Percentiles rank a stretch among this genome's conserved stretches.
Evolutionary conservation across 2,888 invertebrate species (phyloP).

Genomic region (Ophion ellenae): DNA sequence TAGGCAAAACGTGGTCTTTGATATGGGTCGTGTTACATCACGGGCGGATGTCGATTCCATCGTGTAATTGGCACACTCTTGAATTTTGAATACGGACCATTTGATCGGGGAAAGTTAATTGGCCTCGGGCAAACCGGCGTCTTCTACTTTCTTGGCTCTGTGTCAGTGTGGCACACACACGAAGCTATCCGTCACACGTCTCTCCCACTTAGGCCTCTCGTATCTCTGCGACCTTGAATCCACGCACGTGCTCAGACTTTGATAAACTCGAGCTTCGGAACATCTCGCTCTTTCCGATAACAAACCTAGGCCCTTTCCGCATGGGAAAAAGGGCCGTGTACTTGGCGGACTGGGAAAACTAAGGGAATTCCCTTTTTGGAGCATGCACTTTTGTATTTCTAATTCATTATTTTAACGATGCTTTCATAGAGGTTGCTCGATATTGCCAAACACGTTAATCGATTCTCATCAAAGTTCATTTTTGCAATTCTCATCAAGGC

Average conservation of each 20-base stretch:
- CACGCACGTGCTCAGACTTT: neutral
- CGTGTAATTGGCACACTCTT: slow-evolving; percentile 52
- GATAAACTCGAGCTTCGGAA: neutral
- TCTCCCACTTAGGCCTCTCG: slow-evolving; percentile 33
- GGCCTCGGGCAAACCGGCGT: slow-evolving; percentile 40
- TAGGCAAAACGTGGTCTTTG: slow-evolving; percentile 22
- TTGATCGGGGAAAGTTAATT: slow-evolving; percentile 54
- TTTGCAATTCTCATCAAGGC: too few species aligned
- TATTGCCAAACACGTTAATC: neutral
- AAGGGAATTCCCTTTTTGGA: neutral
- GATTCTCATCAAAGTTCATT: too few species aligned
- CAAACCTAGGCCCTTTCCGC: neutral
- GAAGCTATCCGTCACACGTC: slow-evolving; percentile 9
- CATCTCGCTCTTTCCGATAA: neutral
- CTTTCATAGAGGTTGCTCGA: neutral
- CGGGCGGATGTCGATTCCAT: slow-evolving; percentile 43
- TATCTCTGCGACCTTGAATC: slow-evolving; percentile 42
- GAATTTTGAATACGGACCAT: slow-evolving; percentile 18
- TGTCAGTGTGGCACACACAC: slow-evolving; percentile 6
- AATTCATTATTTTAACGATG: neutral
- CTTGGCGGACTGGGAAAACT: neutral
- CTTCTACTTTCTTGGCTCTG: slow-evolving; percentile 15
- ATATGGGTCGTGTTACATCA: slow-evolving; percentile 30
- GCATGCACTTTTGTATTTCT: neutral
- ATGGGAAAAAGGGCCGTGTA: neutral